These are phyloP conservation scores for Neopelma chrysocephalum DNA, from an alignment of 2,797 vertebrate genomes.

Conservation along the genomic window DNA sequence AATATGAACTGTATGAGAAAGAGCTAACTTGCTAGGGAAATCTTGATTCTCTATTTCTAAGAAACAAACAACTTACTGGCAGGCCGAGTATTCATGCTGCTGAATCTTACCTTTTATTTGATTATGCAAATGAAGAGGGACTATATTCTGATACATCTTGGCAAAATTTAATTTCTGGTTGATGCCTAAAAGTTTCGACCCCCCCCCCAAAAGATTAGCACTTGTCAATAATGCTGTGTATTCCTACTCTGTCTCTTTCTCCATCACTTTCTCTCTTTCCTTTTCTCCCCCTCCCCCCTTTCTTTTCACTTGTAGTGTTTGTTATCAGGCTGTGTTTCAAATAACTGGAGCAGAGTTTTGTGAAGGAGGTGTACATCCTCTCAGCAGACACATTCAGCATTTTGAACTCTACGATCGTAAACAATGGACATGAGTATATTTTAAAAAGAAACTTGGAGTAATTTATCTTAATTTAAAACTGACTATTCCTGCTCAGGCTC, in stretches of 20 bases:
- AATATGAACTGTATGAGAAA: conserved; percentile 54
- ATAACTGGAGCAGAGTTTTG: conserved; percentile 20
- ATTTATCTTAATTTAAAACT: conserved; percentile 66
- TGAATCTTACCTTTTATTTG: conserved; percentile 61
- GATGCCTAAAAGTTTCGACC: background rate
- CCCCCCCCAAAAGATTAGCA: background rate
- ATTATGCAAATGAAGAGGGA: conserved; percentile 52
- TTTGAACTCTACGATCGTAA: conserved; percentile 44
- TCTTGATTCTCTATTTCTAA: conserved; percentile 45
- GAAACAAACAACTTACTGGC: conserved; percentile 54
- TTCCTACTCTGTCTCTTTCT: background rate
- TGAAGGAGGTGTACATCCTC: background rate
- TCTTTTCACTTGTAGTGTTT: background rate
- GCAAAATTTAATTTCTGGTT: conserved; percentile 55
- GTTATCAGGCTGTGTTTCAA: conserved; percentile 49
- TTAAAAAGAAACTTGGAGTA: conserved; percentile 44
- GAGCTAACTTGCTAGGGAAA: background rate
- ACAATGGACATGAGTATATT: conserved; percentile 50
- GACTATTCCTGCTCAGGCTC: conserved; percentile 19
- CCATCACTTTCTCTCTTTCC: background rate
- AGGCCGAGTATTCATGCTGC: conserved; percentile 2
- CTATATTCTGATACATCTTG: conserved; percentile 24
- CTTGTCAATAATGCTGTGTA: background rate
- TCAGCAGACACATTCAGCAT: conserved; percentile 16
- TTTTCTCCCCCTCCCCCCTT: rapidly evolving